A percentile compares a stretch with the other conserved stretches of the same genome.
Conservation (phyloP, 2,888 invertebrate genomes). For the Oxyteleia sp. region DNA sequence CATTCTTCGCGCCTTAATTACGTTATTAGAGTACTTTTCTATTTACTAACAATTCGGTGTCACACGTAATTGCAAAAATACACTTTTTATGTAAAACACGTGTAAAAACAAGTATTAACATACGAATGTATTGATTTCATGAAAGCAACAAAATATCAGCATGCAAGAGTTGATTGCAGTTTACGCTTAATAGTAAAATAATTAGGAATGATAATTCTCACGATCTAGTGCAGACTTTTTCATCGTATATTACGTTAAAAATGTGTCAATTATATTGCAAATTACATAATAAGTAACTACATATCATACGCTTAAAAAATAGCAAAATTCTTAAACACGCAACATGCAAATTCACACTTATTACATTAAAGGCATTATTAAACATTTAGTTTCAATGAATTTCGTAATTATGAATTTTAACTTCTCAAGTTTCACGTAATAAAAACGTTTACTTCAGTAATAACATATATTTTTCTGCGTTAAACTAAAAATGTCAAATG, state of each 20-base stretch:
- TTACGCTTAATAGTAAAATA: background rate
- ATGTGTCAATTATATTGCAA: background rate
- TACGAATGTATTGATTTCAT: no score
- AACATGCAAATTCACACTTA: background rate
- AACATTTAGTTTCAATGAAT: background rate
- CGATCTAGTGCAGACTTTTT: background rate
- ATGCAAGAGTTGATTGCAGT: slow-evolving; percentile 3
- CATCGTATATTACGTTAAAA: background rate
- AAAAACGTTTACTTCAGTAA: no score
- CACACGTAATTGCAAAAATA: no score
- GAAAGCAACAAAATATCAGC: slow-evolving; percentile 1
- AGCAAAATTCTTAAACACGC: background rate
- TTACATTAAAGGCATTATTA: background rate
- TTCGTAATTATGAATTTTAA: no score
- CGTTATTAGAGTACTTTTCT: no score
- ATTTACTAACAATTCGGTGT: no score
- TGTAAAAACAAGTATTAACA: no score
- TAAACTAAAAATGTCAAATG: no score
- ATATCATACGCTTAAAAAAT: background rate
- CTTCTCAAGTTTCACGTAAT: no score
- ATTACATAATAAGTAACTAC: background rate
- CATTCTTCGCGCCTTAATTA: no score
- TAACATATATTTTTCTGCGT: no score
- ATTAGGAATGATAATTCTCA: slow-evolving; percentile 1
- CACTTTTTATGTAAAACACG: no score